Base-by-base conservation (phyloP, 2,113 vertebrate species). In the Paramisgurnus dabryanus region DNA sequence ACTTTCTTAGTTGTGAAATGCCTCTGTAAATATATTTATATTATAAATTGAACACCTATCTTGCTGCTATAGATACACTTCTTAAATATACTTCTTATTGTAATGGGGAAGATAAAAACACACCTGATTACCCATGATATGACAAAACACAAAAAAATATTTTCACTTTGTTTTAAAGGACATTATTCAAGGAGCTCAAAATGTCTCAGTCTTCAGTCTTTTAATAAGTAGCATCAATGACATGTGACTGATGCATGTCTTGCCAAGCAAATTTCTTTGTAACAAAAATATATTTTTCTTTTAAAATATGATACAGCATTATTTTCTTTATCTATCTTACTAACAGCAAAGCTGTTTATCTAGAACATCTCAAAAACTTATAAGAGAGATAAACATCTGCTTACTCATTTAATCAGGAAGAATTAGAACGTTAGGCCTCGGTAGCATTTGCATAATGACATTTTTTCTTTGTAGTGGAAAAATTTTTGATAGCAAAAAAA, bases 261-360 rank as follows among this genome's bases (percentile, higher is more conserved):
- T 88, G 90, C 87, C 88, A 86, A 88, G 86, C 90, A 91, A 91
- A 91, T 88, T 83, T 84, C 85, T 91, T 88, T 58, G 81, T 92
- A 93, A 94, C 89, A 94, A 94, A 94, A 94, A 94, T 92, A 93
- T 83, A 93, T 87, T 87, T 91, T 89, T 90, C 86, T 86, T 88
- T 91, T 90, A 93, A 94, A 93, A 93, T 91, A 91, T 92, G 90
- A 89, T 87, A 92, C 90, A 90, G 71, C 89, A 88, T 84, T 85
- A 22, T 84, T 84, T 84, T 84, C 82, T 89, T 55, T 85, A 78
- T 91, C 89, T 92, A 91, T 90, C 87, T 89, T 91, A 86, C 89
- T 93, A 90, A 91, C 88, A 91, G 89, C 90, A 91, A 92, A 88
- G 88, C 88, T 89, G 88, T 87, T 86, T 87, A 83, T 87, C 68